A percentile compares a stretch with the other conserved stretches of the same genome.
Conservation (phyloP, 2,113 vertebrate species). For the Psettodes erumei region DNA sequence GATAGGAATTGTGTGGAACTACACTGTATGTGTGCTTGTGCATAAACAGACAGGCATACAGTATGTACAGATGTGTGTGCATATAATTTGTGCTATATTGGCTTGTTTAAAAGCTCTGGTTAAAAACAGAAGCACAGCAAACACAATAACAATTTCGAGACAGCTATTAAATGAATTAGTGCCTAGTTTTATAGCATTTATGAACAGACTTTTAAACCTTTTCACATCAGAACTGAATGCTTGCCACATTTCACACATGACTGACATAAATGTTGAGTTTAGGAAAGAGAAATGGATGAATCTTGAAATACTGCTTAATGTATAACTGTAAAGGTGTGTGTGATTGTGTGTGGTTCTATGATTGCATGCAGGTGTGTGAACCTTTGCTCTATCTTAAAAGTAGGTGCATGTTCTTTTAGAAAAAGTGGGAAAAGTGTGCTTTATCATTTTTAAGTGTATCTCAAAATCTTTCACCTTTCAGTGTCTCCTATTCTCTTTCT, state of each 20-base stretch:
- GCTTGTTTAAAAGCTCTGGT: constrained; percentile 5
- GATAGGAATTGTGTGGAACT: background rate
- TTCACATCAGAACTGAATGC: no score
- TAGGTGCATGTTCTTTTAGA: background rate
- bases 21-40: background rate
- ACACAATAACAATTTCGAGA: no score
- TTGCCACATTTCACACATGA: background rate
- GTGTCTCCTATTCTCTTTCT: no score
- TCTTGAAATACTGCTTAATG: background rate
- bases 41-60: background rate
- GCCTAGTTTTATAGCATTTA: no score
- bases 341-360: background rate
- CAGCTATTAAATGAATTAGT: background rate
- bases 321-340: background rate
- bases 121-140: background rate
- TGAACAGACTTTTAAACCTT: no score
- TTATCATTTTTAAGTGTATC: constrained; percentile 8
- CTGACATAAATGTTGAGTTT: constrained; percentile 3
- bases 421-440: background rate
- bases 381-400: background rate
- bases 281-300: constrained; percentile 13
- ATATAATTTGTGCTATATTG: background rate
- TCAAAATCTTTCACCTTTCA: constrained; percentile 3
- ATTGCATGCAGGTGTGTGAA: background rate
- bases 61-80: background rate